A percentile compares a stretch with the other conserved stretches of the same genome.
Evolutionary conservation across 2,113 vertebrate genomes (phyloP).

Genomic region (Pomatorhinus ruficollis): DNA sequence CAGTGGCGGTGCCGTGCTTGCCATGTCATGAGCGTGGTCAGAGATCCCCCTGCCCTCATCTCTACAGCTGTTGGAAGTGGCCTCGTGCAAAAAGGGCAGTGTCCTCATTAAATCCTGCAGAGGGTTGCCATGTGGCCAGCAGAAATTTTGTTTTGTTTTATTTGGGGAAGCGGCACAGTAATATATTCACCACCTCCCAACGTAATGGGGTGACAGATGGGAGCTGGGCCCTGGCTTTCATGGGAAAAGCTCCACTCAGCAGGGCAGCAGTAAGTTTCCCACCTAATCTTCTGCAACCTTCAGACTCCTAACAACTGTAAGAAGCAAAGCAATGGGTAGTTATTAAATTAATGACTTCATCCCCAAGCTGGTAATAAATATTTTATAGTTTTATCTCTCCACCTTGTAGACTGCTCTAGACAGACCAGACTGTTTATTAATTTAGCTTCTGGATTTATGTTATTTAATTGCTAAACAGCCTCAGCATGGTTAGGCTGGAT

Average conservation of each 20-base stretch:
- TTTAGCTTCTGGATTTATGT: slow-evolving; percentile 50
- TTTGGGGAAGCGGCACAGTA: not conserved
- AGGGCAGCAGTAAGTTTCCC: slow-evolving; percentile 47
- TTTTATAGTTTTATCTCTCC: slow-evolving; percentile 54
- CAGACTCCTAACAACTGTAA: slow-evolving; percentile 56
- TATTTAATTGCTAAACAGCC: slow-evolving; percentile 41
- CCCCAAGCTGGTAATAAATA: slow-evolving; percentile 46
- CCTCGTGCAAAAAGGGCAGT: not conserved
- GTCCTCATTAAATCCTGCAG: not conserved
- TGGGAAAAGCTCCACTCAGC: slow-evolving; percentile 54
- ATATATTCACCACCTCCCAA: slow-evolving; percentile 32
- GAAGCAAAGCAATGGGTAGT: slow-evolving; percentile 41
- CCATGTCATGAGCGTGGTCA: rapidly evolving
- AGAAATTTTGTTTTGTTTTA: slow-evolving; percentile 51
- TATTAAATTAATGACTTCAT: slow-evolving; percentile 64
- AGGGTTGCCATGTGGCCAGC: slow-evolving; percentile 59
- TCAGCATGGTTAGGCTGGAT: not conserved
- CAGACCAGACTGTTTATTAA: slow-evolving; percentile 52
- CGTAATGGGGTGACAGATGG: slow-evolving; percentile 58
- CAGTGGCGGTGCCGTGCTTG: rapidly evolving
- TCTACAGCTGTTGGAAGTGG: slow-evolving; percentile 40
- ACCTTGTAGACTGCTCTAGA: slow-evolving; percentile 7
- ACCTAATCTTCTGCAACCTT: slow-evolving; percentile 62
- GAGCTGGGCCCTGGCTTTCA: slow-evolving; percentile 52
- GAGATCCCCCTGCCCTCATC: not conserved